Evolutionary conservation across 2,888 invertebrate species (phyloP), one percentile per base, ranked within the genome.

Genomic region (Torymus tubicola): DNA sequence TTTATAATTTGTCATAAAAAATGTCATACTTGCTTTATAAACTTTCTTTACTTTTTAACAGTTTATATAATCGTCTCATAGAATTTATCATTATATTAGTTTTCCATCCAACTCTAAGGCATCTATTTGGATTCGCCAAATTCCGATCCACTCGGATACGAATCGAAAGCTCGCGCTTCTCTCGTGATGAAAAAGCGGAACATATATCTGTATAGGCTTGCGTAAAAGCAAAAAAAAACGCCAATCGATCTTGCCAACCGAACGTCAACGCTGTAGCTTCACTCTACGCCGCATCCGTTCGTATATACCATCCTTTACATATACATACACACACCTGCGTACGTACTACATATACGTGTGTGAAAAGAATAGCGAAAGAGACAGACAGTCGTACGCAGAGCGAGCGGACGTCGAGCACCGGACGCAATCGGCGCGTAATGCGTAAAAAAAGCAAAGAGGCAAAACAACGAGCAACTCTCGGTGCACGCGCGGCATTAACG

Each of bases 291-390:
- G 31, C 31, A 31, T 31, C 31, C 31, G 31, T 31, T 31, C 8
- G 31, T 3, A 24, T 24, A 8, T 8, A 8, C n/a, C n/a, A n/a
- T n/a, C n/a, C n/a, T 31, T 3, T 31, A 31, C 31, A 3, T 31
- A 31, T 31, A 31, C 31, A 3, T 31, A 31, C 8, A 3, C 24
- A 24, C 24, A 24, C 4, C 3, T 31, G 31, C n/a, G n/a, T n/a
- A n/a, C n/a, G n/a, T n/a, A n/a, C n/a, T n/a, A 31, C 5, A 31
- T 57, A 31, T 21, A 31, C 69, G 57, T 68, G 13, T 5, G 14
- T 24, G 64, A 69, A 31, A 69, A 69, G 69, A 69, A 57, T 69
- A 31, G 69, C 57, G 16, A 18, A 14, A 5, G 24, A 24, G 24
- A 24, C 2, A 24, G 31, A 57, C 16, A 13, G 16, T 14, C n/a